These are phyloP conservation scores for Crambe crambe DNA, from an alignment of 37 sponge, comb jelly and placozoan species.

Conservation along the genomic window DNA sequence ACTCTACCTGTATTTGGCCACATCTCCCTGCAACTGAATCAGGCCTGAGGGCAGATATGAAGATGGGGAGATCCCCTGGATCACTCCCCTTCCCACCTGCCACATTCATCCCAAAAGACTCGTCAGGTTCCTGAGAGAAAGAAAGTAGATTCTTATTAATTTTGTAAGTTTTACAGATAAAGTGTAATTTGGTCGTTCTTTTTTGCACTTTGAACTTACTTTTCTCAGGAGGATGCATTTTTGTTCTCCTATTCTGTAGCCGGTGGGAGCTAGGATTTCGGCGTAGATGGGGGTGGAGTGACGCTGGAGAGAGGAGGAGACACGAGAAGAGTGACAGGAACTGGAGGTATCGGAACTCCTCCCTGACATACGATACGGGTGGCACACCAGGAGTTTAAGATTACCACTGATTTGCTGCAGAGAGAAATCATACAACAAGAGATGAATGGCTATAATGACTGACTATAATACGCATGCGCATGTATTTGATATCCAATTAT, in stretches of 20 bases:
- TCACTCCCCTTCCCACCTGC: constrained; percentile 66
- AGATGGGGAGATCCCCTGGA: constrained; percentile 74
- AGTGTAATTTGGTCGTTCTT: background rate
- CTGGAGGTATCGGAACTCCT: background rate
- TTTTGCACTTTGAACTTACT: constrained; percentile 14
- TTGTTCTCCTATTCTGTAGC: constrained; percentile 25
- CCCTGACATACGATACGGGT: background rate
- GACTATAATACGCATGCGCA: no score
- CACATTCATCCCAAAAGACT: constrained; percentile 84
- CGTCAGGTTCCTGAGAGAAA: constrained; percentile 38
- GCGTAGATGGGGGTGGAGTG: constrained; percentile 30
- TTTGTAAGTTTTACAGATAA: background rate
- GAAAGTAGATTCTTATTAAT: background rate
- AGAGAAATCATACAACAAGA: no score
- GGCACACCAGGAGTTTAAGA: constrained; percentile 28
- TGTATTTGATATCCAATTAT: no score
- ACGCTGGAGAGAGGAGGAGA: background rate
- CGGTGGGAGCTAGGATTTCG: constrained; percentile 20
- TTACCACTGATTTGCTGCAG: constrained; percentile 24
- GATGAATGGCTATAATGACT: no score
- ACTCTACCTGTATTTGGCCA: constrained; percentile 52
- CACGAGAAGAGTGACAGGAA: background rate
- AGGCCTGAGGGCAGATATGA: constrained; percentile 46
- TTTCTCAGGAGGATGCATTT: constrained; percentile 58
- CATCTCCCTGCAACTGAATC: constrained; percentile 32